Conservation (phyloP, 30 jellyfish, hydroid and myxozoan species). For the Pseudorhiza aurosa region DNA sequence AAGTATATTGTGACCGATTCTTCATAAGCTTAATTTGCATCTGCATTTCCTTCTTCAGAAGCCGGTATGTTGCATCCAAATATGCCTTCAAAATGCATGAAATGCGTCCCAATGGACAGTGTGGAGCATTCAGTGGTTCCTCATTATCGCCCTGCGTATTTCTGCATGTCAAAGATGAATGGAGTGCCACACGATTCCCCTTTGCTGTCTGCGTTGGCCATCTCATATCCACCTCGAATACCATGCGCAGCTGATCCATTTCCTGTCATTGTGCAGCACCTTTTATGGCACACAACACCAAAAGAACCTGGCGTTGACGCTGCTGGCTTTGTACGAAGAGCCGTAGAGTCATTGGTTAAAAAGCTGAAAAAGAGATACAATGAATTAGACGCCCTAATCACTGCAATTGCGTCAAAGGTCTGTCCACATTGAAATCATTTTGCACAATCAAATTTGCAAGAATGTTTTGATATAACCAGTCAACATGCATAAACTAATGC, state of each 20-base stretch:
- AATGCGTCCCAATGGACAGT: conserved; percentile 68
- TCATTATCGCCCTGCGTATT: conserved; percentile 57
- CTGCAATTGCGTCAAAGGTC: conserved; percentile 89
- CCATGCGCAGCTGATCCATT: conserved; percentile 99
- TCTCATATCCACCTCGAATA: conserved; percentile 86
- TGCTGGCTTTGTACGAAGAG: conserved; percentile 85
- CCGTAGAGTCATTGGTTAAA: conserved; percentile 94
- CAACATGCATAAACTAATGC: no score
- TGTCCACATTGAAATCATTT: no score
- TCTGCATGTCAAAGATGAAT: conserved; percentile 69
- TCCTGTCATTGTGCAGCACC: conserved; percentile 92
- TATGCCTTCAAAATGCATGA: conserved; percentile 76
- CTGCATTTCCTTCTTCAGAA: conserved; percentile 27
- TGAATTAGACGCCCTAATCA: conserved; percentile 90
- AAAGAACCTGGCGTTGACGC: conserved; percentile 87
- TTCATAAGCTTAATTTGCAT: no score
- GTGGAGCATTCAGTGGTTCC: conserved; percentile 59
- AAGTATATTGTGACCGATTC: no score
- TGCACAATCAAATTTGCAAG: no score
- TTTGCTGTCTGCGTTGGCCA: conserved; percentile 70
- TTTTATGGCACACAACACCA: conserved; percentile 83
- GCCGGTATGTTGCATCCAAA: conserved; percentile 64
- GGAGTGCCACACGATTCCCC: conserved; percentile 85
- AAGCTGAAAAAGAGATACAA: conserved; percentile 94
- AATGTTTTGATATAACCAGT: no score